These are phyloP conservation scores for Eristalinus aeneus DNA, from an alignment of 2,888 invertebrate genomes.

Conservation along the genomic window DNA sequence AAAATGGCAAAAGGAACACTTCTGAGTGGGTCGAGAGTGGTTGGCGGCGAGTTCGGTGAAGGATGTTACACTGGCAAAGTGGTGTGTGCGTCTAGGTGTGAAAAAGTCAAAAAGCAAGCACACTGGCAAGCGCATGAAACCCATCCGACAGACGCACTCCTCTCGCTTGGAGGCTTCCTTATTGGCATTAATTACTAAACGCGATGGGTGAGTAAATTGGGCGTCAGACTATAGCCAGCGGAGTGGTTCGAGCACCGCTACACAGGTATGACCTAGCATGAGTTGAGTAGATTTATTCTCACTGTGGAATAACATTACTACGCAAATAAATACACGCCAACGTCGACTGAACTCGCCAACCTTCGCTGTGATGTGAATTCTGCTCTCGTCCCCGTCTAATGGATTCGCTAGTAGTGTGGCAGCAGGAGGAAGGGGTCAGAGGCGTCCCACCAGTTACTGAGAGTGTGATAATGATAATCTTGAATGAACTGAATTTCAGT, in stretches of 20 bases:
- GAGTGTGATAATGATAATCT: background rate
- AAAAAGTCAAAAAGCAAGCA: constrained; percentile 29
- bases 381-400: background rate
- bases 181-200: constrained; percentile 57
- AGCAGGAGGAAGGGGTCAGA: background rate
- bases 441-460: background rate
- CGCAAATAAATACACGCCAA: constrained; percentile 66
- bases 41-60: background rate
- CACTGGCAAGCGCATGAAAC: background rate
- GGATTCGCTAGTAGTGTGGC: background rate
- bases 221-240: background rate
- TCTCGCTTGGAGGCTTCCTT: constrained; percentile 30
- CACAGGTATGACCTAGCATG: constrained; percentile 38
- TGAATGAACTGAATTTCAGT: background rate
- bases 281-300: constrained; percentile 64
- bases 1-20: constrained; percentile 55
- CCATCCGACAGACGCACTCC: constrained; percentile 15
- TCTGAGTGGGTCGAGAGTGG: background rate
- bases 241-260: background rate
- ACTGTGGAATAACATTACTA: constrained; percentile 64
- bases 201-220: constrained; percentile 7
- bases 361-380: background rate
- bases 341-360: constrained; percentile 27
- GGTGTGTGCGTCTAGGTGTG: constrained; percentile 38
- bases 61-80: background rate